Base-by-base conservation (phyloP, 2,113 vertebrate genomes). In the Neoarius graeffei region DNA sequence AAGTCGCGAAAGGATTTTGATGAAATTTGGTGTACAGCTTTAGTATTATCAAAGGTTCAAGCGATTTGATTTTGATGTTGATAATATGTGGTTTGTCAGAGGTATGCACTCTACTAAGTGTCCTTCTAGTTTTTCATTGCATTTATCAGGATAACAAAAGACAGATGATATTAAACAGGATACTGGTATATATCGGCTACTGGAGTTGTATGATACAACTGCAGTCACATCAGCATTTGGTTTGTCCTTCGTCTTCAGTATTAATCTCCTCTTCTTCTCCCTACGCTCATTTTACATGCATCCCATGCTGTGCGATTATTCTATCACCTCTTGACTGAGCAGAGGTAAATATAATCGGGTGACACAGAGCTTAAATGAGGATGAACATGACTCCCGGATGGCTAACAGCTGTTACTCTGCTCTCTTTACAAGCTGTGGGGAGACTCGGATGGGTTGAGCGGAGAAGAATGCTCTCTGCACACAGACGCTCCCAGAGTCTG, bases 361-460 rank as follows among this genome's bases (percentile, higher is more conserved):
- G 57, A 64, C 30, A 74, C 1, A 14, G 60, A 84, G 23, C 3
- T 88, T 19, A 52, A 79, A 3, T 89, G 52, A 83, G 80, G 52
- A 83, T 88, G 87, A 83, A 69, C 67, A 20, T 54, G 35, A 48
- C 56, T n/a, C 66, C 84, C 25, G 59, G 81, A 86, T 74, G 88
- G 83, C 60, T 67, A 89, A 56, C 92, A 92, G 91, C 90, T 90
- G 92, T 88, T 90, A 80, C 91, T 80, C 56, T 86, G 67, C 79
- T 76, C 56, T 23, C 11, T 60, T 30, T 76, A n/a, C 67, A 85
- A 76, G n/a, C 81, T 30, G 76, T 83, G 62, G n/a, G 35, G 64
- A 73, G 17, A 81, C 62, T 54, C 11, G 56, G 48, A 73, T 83
- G 30, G 59, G 8, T 71, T 23, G 42, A 67, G 74, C 20, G 54